A percentile compares a stretch with the other conserved stretches of the same genome.
Conservation (phyloP, 2,888 invertebrate genomes). For the Aphrophora alni region DNA sequence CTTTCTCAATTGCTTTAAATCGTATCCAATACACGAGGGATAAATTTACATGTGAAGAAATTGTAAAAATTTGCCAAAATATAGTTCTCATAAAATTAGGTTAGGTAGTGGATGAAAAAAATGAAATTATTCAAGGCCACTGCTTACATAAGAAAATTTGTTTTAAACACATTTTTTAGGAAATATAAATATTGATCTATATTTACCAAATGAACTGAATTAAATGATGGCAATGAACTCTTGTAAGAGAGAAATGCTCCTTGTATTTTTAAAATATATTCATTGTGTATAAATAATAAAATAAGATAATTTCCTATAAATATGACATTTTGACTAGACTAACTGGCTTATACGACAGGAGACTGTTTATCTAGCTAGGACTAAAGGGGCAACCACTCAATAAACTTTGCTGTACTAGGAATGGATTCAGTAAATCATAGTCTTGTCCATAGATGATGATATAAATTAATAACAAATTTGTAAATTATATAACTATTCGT, state of each 20-base stretch:
- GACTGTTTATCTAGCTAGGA: not conserved
- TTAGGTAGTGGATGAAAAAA: not conserved
- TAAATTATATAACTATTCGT: too few relatives aligned
- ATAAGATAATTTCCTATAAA: slow-evolving; percentile 4
- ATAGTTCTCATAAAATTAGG: not conserved
- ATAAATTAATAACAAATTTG: not conserved
- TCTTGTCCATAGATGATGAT: not conserved
- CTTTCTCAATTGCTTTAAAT: slow-evolving; percentile 39
- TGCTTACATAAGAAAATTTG: slow-evolving; percentile 30
- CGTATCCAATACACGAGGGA: slow-evolving; percentile 27
- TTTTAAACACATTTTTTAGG: slow-evolving; percentile 20
- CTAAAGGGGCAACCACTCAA: not conserved
- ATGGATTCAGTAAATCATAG: not conserved
- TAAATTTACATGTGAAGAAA: slow-evolving; percentile 29
- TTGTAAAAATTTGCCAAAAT: slow-evolving; percentile 27
- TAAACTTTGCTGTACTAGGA: not conserved
- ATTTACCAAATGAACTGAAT: not conserved
- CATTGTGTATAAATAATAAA: not conserved
- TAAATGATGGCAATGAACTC: not conserved
- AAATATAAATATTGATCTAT: slow-evolving; percentile 19
- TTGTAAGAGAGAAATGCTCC: not conserved
- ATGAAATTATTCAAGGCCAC: slow-evolving; percentile 36
- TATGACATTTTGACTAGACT: slow-evolving; percentile 33
- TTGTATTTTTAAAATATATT: too few relatives aligned
- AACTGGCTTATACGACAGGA: slow-evolving; percentile 34